Evolutionary conservation across 2,888 invertebrate species (phyloP), one percentile per base, ranked within the genome.

Genomic region (Dione vanillae): DNA sequence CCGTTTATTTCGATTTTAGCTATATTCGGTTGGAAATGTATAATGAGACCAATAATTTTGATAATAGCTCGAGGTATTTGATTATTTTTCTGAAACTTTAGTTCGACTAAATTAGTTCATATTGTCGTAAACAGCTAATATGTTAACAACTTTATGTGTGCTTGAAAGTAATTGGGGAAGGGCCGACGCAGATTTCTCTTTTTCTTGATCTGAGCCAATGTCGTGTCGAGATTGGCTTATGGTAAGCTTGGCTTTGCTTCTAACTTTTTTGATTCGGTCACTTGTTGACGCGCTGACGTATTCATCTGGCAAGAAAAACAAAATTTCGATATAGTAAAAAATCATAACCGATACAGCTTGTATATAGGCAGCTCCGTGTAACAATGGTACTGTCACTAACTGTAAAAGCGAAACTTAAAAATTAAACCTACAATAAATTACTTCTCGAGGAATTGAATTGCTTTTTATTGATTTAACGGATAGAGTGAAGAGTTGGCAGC

Each of bases 71-170:
- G 74, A 2, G 89, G 88, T 69, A 90, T 75, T 0, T 1, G 0
- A 19, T 12, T 69, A 72, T 85, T 86, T 6, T 80, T 83, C 0
- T 79, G 70, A 16, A 90, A 83, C 61, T 80, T 82, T 0, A 90
- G 65, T 19, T 85, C 79, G 0, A 83, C 76, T 9, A 90, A 69
- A 7, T 84, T 77, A n/a, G 0, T 82, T 80, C 0, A 12, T 12
- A 8, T 2, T 54, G n/a, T 87, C 85, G 68, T 82, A 84, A 0
- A 80, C 65, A 0, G 83, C 78, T n/a, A 65, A 35, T 3, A 89
- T 75, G 7, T 72, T 78, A 11, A 82, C 58, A 6, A 70, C 40
- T 0, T 74, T 72, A 11, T 69, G 37, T 7, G 56, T 40, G 43
- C 37, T 37, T 10, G 56, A 27, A 12, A 49, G 5, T 1, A 58